Evolutionary conservation across 2,888 invertebrate genomes (phyloP), one percentile per base, ranked within the genome.

Genomic region (Elegia similella): DNA sequence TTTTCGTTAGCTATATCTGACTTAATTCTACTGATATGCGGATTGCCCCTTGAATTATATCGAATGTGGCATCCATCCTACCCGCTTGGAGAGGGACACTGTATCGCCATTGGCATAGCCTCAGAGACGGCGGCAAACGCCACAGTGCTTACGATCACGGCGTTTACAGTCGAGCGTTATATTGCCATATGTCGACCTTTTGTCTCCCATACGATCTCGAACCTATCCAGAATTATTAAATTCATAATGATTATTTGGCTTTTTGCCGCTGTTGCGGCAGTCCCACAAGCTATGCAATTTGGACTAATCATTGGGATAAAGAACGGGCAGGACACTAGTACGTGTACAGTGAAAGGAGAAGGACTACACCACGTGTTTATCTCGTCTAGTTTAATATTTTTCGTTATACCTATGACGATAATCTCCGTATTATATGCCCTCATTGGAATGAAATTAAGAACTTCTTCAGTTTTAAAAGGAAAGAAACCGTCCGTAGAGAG

Each of bases 131-230:
- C 96, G 0, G 95, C 95, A 16, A 96, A 96, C 76, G 96, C 96
- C 0, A 97, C 97, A 0, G 97, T 98, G 1, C 84, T 96, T 62
- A 96, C 95, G 10, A 98, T 98, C 71, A 96, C 97, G 0, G 96
- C 97, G 1, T 98, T 98, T 81, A 98, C 96, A 0, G 95, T 97
- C 12, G 98, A 98, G 81, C 93, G 98, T 62, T 98, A 97, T 78
- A 94, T 97, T 42, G 97, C 97, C 6, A 97, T 97, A 68, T 97
- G 96, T 73, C 95, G 96, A 75, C 98, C 98, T 0, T 96, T 98
- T 72, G 92, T 95, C 73, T 94, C 95, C 1, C 96, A 97, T 77
- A 96, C 95, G 3, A 95, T 96, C 93, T 96, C 97, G 1, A 96
- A 96, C 70, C 86, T 97, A 42, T 95, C 95, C 29, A 92, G 98